Evolutionary conservation across 23 tunicate genomes (phyloP).

Genomic region (Diplosoma virens): DNA sequence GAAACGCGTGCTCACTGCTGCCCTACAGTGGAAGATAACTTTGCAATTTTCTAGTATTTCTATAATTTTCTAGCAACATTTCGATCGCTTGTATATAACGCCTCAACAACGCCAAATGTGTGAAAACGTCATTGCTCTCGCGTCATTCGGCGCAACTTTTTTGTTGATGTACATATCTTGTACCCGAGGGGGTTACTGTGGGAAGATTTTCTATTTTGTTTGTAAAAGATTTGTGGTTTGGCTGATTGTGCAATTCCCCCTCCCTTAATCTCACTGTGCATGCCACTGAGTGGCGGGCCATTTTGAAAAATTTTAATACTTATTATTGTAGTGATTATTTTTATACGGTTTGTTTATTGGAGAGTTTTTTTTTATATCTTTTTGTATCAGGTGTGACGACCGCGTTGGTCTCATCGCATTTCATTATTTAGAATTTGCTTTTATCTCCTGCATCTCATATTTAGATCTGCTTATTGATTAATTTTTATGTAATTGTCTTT

Average conservation of each 20-base stretch:
- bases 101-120: too few species aligned
- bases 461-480: neutral
- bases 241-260: neutral
- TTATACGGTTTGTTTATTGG: conserved; percentile 34
- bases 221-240: neutral
- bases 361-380: conserved; percentile 28
- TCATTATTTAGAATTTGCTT: neutral
- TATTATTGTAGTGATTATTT: conserved; percentile 35
- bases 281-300: neutral
- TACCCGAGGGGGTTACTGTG: too few species aligned
- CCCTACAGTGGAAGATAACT: too few species aligned
- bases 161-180: too few species aligned
- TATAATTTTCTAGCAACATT: too few species aligned
- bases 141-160: too few species aligned
- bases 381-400: conserved; percentile 14
- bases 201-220: neutral
- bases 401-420: neutral
- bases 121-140: too few species aligned
- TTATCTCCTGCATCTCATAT: neutral
- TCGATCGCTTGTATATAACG: too few species aligned
- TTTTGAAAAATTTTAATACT: conserved; percentile 24
- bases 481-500: neutral
- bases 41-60: too few species aligned
- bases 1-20: too few species aligned
- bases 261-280: neutral